Evolutionary conservation across 2,888 invertebrate species (phyloP), one percentile per base, ranked within the genome.

Genomic region (Crematogaster levior): DNA sequence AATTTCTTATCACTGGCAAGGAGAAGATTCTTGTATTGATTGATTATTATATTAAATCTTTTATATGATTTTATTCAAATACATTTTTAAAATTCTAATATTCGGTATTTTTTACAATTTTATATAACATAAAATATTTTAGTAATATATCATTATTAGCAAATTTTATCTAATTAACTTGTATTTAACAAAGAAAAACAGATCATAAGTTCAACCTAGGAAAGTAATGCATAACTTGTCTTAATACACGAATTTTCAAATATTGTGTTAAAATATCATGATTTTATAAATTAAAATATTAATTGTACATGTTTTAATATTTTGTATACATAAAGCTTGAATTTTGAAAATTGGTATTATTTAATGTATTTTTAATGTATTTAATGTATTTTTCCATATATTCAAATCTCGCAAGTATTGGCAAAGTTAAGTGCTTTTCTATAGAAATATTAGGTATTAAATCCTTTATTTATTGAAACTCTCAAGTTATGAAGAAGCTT

Each of bases 391-490:
- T n/a, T n/a, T n/a, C n/a, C n/a, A n/a, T n/a, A n/a, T 53, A 75
- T 56, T 63, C 7, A 51, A 48, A 63, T 27, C 0, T 24, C 1
- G 1, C 15, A n/a, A 37, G 1, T 75, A n/a, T 75, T 51, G 53
- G n/a, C 21, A 66, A 53, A 65, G 12, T 75, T 63, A 51, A 75
- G 15, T 53, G 40, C n/a, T 65, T 40, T 53, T 6, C 9, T 53
- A 15, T 6, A 40, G 53, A 74, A n/a, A 4, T 56, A 58, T 61
- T 51, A 63, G 7, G n/a, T n/a, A n/a, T n/a, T n/a, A n/a, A 34
- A 60, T 6, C 6, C 6, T 61, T 61, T 48, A 61, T 74, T 61
- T 74, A 51, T 72, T 24, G 15, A 56, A n/a, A 58, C 27, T 30
- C 21, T 27, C 10, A 40, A 46, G 24, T 34, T n/a, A n/a, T 34